These are phyloP conservation scores for Drosophila varians DNA, from an alignment of 1,140 invertebrate species.

Conservation along the genomic window DNA sequence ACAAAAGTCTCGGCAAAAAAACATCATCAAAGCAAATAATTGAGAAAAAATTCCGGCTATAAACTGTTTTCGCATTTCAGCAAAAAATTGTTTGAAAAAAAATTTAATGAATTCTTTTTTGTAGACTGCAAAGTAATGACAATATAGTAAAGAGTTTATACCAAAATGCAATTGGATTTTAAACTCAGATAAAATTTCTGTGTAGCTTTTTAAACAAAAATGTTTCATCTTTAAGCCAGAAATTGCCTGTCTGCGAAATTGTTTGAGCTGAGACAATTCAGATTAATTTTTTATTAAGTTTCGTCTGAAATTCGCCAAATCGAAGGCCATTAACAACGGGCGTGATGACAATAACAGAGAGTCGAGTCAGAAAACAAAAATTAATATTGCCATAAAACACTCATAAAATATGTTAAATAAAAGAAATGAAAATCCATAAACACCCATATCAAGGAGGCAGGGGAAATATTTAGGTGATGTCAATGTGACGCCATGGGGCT, in stretches of 20 bases:
- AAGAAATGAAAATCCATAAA: slow-evolving; percentile 47
- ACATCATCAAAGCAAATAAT: slow-evolving; percentile 23
- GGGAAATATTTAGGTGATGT: slow-evolving; percentile 14
- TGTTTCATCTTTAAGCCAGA: not conserved
- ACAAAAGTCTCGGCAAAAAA: not conserved
- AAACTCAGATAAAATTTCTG: not conserved
- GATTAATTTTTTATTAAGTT: slow-evolving; percentile 46
- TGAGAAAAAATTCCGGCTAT: slow-evolving; percentile 22
- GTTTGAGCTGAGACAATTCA: slow-evolving; percentile 17
- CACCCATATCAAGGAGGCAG: slow-evolving; percentile 4
- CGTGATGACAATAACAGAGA: slow-evolving; percentile 26
- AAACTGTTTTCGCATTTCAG: slow-evolving; percentile 13
- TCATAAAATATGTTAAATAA: slow-evolving; percentile 60
- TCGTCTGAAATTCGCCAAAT: slow-evolving; percentile 2
- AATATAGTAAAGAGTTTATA: too few relatives aligned
- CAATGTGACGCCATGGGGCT: slow-evolving; percentile 58
- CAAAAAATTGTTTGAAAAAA: slow-evolving; percentile 2
- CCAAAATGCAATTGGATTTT: not conserved
- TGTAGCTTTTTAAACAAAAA: not conserved
- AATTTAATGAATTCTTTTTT: slow-evolving; percentile 26
- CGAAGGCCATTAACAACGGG: slow-evolving; percentile 29
- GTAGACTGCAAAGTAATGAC: slow-evolving; percentile 23
- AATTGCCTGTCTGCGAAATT: slow-evolving; percentile 1
- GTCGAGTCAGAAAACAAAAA: slow-evolving; percentile 16
- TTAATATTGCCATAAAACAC: slow-evolving; percentile 56